Conservation (phyloP, 1,140 invertebrate genomes). For the Bombus cullumanus region DNA sequence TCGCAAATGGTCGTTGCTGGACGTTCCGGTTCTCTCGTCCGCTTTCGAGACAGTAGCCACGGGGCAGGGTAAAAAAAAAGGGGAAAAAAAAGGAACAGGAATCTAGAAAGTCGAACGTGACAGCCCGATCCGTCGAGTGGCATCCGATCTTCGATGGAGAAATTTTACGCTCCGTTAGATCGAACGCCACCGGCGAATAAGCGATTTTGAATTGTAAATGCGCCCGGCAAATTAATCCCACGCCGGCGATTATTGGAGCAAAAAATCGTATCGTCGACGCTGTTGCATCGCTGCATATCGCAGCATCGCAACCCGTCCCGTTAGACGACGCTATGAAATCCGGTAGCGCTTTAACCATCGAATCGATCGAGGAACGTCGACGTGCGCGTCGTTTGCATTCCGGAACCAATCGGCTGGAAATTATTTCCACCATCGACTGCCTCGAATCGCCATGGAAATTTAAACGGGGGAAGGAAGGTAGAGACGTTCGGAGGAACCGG, state of each 20-base stretch:
- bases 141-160: conserved; percentile 24
- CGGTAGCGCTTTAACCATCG: not conserved
- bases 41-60: not conserved
- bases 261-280: conserved; percentile 7
- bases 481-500: not conserved
- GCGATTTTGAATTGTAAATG: conserved; percentile 49
- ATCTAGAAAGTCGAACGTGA: conserved; percentile 9
- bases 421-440: not conserved
- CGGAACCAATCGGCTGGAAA: not conserved
- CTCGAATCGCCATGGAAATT: not conserved
- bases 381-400: not conserved
- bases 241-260: conserved; percentile 13
- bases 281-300: conserved; percentile 5
- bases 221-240: conserved; percentile 34
- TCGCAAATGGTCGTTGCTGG: not conserved
- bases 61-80: not conserved
- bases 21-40: conserved; percentile 6
- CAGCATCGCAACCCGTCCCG: not conserved
- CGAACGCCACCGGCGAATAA: not conserved
- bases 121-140: not conserved
- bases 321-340: not conserved
- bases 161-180: conserved; percentile 11
- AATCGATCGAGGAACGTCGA: not conserved
- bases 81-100: not conserved
- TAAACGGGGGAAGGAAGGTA: not conserved